phyloP scores from a whole-genome alignment of 2,797 vertebrate genomes.

The Tenualosa ilisha region DNA sequence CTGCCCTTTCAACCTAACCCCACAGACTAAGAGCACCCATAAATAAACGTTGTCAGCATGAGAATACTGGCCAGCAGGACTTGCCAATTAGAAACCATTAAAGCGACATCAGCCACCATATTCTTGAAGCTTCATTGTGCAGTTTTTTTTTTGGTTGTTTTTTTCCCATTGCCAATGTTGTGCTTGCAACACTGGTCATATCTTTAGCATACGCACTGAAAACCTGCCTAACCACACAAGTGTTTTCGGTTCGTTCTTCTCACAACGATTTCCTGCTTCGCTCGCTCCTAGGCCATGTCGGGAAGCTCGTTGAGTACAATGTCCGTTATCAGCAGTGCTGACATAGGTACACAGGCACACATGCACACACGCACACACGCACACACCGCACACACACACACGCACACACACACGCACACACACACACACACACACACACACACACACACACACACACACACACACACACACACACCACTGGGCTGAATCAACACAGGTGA shows the following conservation, averaged over 20 bases:
- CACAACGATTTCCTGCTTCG: not conserved
- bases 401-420: not conserved
- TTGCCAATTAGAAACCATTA: not conserved
- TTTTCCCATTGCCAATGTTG: not conserved
- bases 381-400: not conserved
- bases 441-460: not conserved
- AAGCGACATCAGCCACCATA: not conserved
- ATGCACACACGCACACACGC: too few species aligned
- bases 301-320: not conserved
- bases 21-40: not conserved
- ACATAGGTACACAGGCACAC: not conserved
- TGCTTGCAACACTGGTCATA: not conserved
- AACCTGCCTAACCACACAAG: constrained; percentile 18
- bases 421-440: too few species aligned
- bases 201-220: not conserved
- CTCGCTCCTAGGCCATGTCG: not conserved
- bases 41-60: not conserved
- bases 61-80: not conserved
- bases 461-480: not conserved
- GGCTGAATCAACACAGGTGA: not conserved
- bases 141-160: not conserved
- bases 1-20: not conserved
- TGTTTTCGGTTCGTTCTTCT: not conserved
- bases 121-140: not conserved
- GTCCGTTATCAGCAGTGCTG: not conserved